Conservation (phyloP, 2,888 invertebrate genomes). For the Apeira syringaria region DNA sequence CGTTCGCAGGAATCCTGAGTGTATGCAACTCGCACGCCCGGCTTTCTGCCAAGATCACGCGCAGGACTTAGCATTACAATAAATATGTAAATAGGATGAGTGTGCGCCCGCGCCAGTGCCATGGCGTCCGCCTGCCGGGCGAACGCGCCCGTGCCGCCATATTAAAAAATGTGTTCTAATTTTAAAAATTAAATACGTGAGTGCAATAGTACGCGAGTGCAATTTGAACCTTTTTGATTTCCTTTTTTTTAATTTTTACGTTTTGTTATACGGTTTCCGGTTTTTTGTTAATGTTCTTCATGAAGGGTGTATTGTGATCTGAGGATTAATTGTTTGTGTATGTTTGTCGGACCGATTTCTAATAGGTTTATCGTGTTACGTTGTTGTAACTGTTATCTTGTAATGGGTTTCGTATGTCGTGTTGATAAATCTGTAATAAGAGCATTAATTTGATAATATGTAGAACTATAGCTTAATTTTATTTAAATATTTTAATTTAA, state of each 20-base stretch:
- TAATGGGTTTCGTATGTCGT: conserved; percentile 27
- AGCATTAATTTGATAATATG: too few relatives aligned
- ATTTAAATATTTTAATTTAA: too few relatives aligned
- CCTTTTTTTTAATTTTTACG: not conserved
- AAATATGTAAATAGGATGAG: conserved; percentile 60
- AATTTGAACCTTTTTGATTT: conserved; percentile 8
- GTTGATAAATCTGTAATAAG: conserved; percentile 20
- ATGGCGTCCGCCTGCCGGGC: conserved; percentile 67
- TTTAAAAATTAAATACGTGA: conserved; percentile 10
- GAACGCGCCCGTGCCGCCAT: conserved; percentile 60
- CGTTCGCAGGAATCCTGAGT: conserved; percentile 31
- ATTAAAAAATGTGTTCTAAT: conserved; percentile 28
- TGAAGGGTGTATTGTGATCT: conserved; percentile 25
- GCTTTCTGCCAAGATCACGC: conserved; percentile 32
- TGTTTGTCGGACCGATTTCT: conserved; percentile 44
- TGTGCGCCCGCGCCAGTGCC: conserved; percentile 60
- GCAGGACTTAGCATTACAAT: conserved; percentile 65
- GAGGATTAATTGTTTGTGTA: conserved; percentile 27
- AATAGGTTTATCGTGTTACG: conserved; percentile 52
- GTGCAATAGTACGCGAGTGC: conserved; percentile 22
- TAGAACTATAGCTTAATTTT: too few relatives aligned
- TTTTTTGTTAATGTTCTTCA: conserved; percentile 9
- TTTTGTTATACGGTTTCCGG: conserved; percentile 9
- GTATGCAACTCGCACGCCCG: conserved; percentile 21
- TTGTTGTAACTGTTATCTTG: conserved; percentile 41